Conservation (phyloP, 2,113 vertebrate species). For the Coregonus clupeaformis region DNA sequence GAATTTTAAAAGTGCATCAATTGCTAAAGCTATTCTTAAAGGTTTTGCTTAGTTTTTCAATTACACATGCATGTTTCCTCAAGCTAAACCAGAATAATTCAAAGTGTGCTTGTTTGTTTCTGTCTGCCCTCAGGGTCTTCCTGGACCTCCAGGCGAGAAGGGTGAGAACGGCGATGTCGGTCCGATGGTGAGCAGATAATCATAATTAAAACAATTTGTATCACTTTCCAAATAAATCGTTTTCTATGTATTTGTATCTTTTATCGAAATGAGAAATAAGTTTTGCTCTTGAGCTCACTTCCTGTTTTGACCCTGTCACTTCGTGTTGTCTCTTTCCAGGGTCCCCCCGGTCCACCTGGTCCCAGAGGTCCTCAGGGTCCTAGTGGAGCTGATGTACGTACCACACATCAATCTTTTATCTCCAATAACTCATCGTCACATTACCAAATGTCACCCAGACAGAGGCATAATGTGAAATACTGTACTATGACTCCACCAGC, state of each 20-base stretch:
- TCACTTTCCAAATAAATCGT: not conserved
- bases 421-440: not conserved
- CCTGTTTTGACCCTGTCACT: not conserved
- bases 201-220: not conserved
- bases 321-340: conserved; percentile 67
- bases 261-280: too few species aligned
- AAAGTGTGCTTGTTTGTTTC: not conserved
- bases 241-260: not conserved
- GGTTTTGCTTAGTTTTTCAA: not conserved
- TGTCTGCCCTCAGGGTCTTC: conserved; percentile 82
- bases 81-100: too few species aligned
- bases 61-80: not conserved
- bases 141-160: conserved; percentile 96
- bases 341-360: conserved; percentile 94
- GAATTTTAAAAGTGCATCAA: too few species aligned
- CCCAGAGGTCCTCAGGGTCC: conserved; percentile 94
- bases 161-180: conserved; percentile 98
- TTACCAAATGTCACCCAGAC: not conserved
- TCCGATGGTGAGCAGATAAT: conserved; percentile 82
- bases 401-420: not conserved
- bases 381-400: conserved; percentile 90
- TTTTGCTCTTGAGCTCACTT: not conserved
- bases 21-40: too few species aligned
- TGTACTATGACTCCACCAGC: not conserved
- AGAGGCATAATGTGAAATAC: too few species aligned